Evolutionary conservation across 1,140 invertebrate genomes (phyloP).

Genomic region (Tetramorium parvispinum): DNA sequence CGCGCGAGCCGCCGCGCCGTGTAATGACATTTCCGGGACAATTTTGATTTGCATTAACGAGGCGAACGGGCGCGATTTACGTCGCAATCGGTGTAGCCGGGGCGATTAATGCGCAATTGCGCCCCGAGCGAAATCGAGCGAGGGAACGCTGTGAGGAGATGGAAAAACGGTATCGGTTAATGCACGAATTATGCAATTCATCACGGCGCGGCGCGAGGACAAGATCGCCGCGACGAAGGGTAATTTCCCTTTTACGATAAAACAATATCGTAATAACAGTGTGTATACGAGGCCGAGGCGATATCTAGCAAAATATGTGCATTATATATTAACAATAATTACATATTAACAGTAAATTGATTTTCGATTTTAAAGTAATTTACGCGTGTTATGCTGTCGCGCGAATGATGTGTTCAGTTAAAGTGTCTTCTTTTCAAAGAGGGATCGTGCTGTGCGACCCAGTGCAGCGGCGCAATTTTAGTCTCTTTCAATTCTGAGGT

Average conservation of each 20-base stretch:
- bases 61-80: conserved; percentile 43
- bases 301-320: background rate
- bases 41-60: conserved; percentile 61
- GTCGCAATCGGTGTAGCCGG: conserved; percentile 49
- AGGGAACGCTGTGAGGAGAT: background rate
- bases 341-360: background rate
- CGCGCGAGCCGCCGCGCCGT: background rate
- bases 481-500: background rate
- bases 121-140: conserved; percentile 28
- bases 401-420: too few relatives aligned
- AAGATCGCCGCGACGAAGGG: background rate
- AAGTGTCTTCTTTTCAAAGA: background rate
- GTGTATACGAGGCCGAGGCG: background rate
- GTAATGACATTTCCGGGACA: conserved; percentile 59
- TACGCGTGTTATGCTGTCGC: background rate
- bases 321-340: background rate
- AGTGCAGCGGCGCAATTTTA: background rate
- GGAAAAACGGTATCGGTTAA: conserved; percentile 20
- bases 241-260: background rate
- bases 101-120: conserved; percentile 9
- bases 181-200: conserved; percentile 14
- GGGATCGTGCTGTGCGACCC: background rate
- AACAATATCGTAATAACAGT: background rate
- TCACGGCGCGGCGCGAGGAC: background rate
- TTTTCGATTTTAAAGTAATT: background rate